Evolutionary conservation across 2,113 vertebrate species (phyloP).

Genomic region (Sarotherodon lohbergeri): DNA sequence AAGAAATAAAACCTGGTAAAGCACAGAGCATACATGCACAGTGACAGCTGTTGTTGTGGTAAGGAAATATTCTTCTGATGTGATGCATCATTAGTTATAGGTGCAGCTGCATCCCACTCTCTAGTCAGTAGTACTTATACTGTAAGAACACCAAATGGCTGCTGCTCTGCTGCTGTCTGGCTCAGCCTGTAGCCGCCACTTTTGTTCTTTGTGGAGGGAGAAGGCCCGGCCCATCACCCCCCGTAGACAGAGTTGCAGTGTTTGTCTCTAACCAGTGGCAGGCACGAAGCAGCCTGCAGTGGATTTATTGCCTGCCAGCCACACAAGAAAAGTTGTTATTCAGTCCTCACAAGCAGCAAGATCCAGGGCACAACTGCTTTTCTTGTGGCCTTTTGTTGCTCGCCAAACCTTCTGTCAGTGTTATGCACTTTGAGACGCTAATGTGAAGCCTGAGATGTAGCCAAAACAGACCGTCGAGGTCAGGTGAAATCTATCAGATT

Average conservation of each 20-base stretch:
- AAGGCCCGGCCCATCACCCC: neutral
- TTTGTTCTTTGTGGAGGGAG: neutral
- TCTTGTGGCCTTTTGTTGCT: neutral
- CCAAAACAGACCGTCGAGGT: neutral
- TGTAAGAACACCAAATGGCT: conserved; percentile 12
- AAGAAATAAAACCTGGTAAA: neutral
- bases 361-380: neutral
- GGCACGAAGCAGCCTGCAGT: neutral
- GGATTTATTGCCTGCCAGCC: conserved; percentile 9
- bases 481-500: neutral
- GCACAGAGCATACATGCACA: neutral
- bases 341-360: neutral
- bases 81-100: neutral
- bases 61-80: neutral
- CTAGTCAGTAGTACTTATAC: neutral
- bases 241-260: conserved; percentile 18
- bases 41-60: neutral
- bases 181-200: neutral
- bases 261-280: conserved; percentile 7
- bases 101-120: neutral
- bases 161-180: neutral
- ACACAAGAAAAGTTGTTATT: conserved; percentile 8
- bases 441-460: neutral
- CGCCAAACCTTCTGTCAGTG: neutral
- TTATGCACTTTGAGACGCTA: neutral